These are phyloP conservation scores for Mesaphorura yosii DNA, from an alignment of 1,140 invertebrate genomes.

Conservation along the genomic window DNA sequence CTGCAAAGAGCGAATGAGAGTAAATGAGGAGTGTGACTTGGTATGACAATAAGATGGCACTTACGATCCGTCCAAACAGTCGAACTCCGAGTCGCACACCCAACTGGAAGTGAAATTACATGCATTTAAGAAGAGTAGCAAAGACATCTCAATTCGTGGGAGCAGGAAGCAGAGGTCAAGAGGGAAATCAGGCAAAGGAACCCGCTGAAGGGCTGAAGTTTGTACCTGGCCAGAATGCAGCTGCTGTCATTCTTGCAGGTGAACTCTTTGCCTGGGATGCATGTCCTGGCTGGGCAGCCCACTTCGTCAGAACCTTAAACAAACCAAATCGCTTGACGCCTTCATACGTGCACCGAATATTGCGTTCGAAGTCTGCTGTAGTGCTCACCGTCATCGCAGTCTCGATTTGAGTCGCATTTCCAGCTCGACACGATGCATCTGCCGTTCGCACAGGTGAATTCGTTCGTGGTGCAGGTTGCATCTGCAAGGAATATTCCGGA, in stretches of 20 bases:
- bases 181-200: too few relatives aligned
- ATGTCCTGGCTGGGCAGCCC: conserved; percentile 56
- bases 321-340: conserved; percentile 26
- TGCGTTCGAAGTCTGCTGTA: not conserved
- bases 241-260: conserved; percentile 50
- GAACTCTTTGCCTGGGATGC: conserved; percentile 55
- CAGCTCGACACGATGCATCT: conserved; percentile 75
- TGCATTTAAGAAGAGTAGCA: too few relatives aligned
- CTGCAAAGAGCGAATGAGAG: too few relatives aligned
- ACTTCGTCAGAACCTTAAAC: conserved; percentile 54
- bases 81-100: too few relatives aligned
- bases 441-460: conserved; percentile 78
- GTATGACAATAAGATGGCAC: too few relatives aligned
- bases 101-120: too few relatives aligned
- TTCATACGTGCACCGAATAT: conserved; percentile 16
- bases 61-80: too few relatives aligned
- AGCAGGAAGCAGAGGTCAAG: too few relatives aligned
- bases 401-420: conserved; percentile 77
- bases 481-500: conserved; percentile 40
- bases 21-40: too few relatives aligned
- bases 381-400: conserved; percentile 34
- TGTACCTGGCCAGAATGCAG: too few relatives aligned
- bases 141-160: too few relatives aligned
- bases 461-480: conserved; percentile 72
- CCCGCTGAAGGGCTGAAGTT: too few relatives aligned